Evolutionary conservation across 2,888 invertebrate genomes (phyloP).

Genomic region (Synanthedon myopaeformis): DNA sequence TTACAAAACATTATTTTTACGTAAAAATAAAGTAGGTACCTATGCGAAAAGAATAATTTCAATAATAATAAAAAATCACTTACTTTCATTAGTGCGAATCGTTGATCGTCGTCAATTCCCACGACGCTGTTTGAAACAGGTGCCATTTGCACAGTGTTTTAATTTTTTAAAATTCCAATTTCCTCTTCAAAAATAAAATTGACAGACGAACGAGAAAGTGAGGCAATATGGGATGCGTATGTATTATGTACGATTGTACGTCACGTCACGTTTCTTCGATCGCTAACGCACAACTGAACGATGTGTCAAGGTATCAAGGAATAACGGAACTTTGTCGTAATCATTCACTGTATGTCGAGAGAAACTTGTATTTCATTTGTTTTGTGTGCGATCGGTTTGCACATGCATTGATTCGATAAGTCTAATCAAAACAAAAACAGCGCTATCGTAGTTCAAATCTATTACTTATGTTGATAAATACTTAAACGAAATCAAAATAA

Average conservation of each 20-base stretch:
- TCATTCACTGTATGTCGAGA: too few relatives aligned
- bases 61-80: slow-evolving; percentile 5
- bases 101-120: slow-evolving; percentile 78
- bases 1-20: slow-evolving; percentile 1
- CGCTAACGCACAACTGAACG: background rate
- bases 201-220: background rate
- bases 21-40: slow-evolving; percentile 1
- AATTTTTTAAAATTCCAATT: background rate
- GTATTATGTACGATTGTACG: background rate
- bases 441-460: too few relatives aligned
- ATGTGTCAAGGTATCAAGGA: too few relatives aligned
- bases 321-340: too few relatives aligned
- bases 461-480: too few relatives aligned
- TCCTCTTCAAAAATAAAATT: background rate
- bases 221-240: background rate
- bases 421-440: too few relatives aligned
- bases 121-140: slow-evolving; percentile 53
- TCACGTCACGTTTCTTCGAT: background rate
- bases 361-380: too few relatives aligned
- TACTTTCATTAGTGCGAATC: slow-evolving; percentile 84
- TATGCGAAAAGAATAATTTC: too few relatives aligned
- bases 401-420: too few relatives aligned
- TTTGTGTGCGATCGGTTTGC: too few relatives aligned
- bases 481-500: too few relatives aligned
- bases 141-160: slow-evolving; percentile 28